Evolutionary conservation across 2,888 invertebrate genomes (phyloP).

Genomic region (Zygogramma bicolorata): DNA sequence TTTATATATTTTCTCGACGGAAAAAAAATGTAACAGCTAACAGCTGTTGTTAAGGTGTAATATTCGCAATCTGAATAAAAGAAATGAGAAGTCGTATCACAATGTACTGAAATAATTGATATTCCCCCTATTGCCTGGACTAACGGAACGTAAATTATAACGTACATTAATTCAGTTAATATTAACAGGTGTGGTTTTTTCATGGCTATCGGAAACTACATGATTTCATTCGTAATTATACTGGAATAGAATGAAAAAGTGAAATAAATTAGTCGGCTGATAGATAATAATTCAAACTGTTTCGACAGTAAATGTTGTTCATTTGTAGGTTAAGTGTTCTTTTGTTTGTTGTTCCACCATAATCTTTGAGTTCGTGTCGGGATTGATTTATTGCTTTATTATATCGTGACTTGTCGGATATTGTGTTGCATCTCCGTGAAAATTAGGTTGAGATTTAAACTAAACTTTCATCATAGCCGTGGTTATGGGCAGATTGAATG

Average conservation of each 20-base stretch:
- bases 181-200: slow-evolving; percentile 5
- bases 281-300: not conserved
- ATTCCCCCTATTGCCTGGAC: not conserved
- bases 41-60: no score
- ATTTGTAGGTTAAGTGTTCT: slow-evolving; percentile 12
- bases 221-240: not conserved
- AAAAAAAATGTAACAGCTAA: no score
- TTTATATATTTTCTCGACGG: no score
- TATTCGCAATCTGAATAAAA: no score
- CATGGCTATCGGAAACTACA: not conserved
- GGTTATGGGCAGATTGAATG: no score
- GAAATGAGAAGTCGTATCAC: no score
- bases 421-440: not conserved
- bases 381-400: slow-evolving; percentile 1
- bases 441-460: not conserved
- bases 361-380: slow-evolving; percentile 2
- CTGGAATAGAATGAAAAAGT: not conserved
- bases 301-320: not conserved
- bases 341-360: slow-evolving; percentile 6
- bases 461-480: not conserved
- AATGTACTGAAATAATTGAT: no score
- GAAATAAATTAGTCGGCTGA: not conserved
- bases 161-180: not conserved
- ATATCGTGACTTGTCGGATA: not conserved
- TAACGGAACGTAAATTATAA: not conserved